phyloP scores from a whole-genome alignment of 1,140 invertebrate species.

The Teleogryllus occipitalis region DNA sequence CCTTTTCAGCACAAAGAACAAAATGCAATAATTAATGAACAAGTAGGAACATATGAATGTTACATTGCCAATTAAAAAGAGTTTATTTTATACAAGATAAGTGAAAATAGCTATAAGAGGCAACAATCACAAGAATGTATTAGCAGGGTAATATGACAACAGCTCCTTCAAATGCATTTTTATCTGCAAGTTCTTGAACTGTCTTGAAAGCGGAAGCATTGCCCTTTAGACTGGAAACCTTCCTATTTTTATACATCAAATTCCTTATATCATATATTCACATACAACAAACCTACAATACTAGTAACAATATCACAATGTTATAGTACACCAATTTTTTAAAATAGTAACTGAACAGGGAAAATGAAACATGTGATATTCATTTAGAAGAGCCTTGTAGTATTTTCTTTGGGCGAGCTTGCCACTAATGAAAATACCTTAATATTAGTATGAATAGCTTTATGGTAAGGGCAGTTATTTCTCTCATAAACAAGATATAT shows the following conservation, averaged over 20 bases:
- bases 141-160: slow-evolving; percentile 11
- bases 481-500: neutral
- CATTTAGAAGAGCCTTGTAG: neutral
- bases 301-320: neutral
- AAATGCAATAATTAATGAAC: neutral
- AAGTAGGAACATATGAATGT: neutral
- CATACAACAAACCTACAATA: neutral
- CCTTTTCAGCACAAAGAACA: neutral
- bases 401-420: no score
- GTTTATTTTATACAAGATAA: neutral
- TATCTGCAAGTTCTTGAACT: neutral
- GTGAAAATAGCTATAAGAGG: neutral
- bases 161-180: slow-evolving; percentile 1
- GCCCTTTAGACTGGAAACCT: neutral
- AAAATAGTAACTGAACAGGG: neutral
- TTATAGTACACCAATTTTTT: neutral
- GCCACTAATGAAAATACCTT: no score
- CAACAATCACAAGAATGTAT: slow-evolving; percentile 6
- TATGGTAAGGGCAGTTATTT: no score
- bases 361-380: neutral
- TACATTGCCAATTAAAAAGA: neutral
- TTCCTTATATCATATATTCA: neutral
- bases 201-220: neutral
- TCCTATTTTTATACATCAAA: neutral
- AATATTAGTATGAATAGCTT: no score